A percentile compares a stretch with the other conserved stretches of the same genome.
These are phyloP conservation scores for Gymnothorax javanicus DNA, from an alignment of 2,797 vertebrate genomes.

Conservation along the genomic window DNA sequence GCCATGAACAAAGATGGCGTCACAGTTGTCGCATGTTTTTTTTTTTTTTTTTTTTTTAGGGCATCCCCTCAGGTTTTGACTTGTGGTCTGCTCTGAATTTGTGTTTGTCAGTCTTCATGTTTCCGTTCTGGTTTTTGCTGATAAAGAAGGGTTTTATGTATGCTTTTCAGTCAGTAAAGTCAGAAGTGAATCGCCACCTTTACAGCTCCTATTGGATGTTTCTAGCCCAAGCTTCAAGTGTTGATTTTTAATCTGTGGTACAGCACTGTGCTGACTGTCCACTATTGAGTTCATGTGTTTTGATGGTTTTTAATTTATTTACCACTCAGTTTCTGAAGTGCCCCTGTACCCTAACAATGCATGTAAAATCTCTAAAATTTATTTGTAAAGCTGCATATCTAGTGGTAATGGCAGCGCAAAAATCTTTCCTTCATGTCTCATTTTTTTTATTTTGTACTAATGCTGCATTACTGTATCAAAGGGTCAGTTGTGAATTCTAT, in stretches of 20 bases:
- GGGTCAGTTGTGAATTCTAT: background rate
- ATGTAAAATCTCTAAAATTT: background rate
- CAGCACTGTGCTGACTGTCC: background rate
- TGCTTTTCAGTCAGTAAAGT: slow-evolving; percentile 33
- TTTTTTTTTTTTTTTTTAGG: too few relatives aligned
- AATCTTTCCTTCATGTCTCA: background rate
- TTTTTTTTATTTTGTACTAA: slow-evolving; percentile 8
- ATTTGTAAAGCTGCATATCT: background rate
- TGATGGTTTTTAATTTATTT: background rate
- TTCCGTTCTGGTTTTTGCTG: background rate
- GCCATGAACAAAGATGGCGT: background rate
- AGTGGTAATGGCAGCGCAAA: background rate
- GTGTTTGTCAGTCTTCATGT: background rate
- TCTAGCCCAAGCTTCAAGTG: slow-evolving; percentile 35
- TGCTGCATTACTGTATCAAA: background rate
- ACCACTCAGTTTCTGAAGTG: background rate
- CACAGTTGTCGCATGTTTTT: background rate
- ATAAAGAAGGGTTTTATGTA: background rate
- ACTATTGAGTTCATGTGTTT: background rate
- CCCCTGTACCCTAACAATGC: background rate
- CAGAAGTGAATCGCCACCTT: slow-evolving; percentile 24
- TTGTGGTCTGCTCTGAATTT: background rate
- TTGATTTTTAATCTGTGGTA: slow-evolving; percentile 30
- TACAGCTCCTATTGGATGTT: background rate
- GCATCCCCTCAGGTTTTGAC: background rate